Conservation (phyloP, 2,888 invertebrate species). For the Drosophila ochracea region DNA sequence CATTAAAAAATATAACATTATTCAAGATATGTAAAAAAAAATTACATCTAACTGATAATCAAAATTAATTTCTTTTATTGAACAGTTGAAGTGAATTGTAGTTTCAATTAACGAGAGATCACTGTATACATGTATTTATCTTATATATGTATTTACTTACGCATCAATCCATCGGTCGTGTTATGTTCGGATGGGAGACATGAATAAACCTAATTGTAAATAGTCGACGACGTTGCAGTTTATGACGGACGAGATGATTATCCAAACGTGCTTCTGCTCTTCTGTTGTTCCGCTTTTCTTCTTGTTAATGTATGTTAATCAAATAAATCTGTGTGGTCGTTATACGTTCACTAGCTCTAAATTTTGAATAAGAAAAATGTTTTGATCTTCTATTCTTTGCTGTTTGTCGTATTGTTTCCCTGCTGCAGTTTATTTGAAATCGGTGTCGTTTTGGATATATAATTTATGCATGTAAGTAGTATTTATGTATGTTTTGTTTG, state of each 20-base stretch:
- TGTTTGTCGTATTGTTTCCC: conserved; percentile 55
- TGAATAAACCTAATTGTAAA: conserved; percentile 35
- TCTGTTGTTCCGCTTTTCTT: conserved; percentile 12
- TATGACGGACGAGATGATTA: conserved; percentile 34
- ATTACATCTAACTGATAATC: not conserved
- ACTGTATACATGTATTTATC: not conserved
- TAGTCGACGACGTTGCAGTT: conserved; percentile 35
- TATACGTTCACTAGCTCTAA: conserved; percentile 45
- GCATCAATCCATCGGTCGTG: conserved; percentile 34
- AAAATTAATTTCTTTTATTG: not conserved
- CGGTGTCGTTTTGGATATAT: conserved; percentile 55
- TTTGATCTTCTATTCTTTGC: conserved; percentile 27
- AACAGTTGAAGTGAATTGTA: not conserved
- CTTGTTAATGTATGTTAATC: conserved; percentile 39
- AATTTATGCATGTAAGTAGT: conserved; percentile 30
- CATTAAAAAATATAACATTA: not conserved
- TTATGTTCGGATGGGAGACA: conserved; percentile 21
- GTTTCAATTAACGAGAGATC: not conserved
- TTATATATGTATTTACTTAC: conserved; percentile 39
- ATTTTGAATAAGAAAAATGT: conserved; percentile 32
- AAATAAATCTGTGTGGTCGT: conserved; percentile 37
- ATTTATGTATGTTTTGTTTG: conserved; percentile 23
- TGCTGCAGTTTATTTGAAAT: conserved; percentile 63
- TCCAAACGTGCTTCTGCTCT: conserved; percentile 26
- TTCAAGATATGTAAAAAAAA: not conserved